Base-by-base conservation (phyloP, 2,888 invertebrate species). In the Noctua pronuba region DNA sequence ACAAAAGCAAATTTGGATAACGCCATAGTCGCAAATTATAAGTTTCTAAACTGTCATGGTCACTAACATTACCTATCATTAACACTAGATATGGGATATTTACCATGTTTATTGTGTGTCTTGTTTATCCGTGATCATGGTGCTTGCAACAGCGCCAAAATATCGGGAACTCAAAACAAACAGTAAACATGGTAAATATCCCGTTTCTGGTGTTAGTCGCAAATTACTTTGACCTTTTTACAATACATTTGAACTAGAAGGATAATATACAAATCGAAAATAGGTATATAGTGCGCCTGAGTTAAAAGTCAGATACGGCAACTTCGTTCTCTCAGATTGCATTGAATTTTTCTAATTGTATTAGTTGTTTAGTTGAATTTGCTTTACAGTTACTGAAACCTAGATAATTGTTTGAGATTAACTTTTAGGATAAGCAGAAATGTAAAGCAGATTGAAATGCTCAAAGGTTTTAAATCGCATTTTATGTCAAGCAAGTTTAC, bases 261-360 rank as follows among this genome's bases (percentile, higher is more conserved):
- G 4, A 28, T 28, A 13, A 28, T 41, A 0, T 38, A 60, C 1
- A 21, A 35, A 35, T 73, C 1, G 41, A 31, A 18, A 24, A 68
- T 21, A 16, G 3, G 18, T n/a, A 28, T 44, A 0, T 18, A 28
- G 24, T 69, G 52, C 70, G 70, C 77, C 79, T 78, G 18, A 1
- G 24, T 8, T 28, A 38, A 62, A 68, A 44, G 8, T 35, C 5
- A 28, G 3, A 24, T 8, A 41, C 0, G n/a, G 2, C n/a, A 41
- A 13, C 18, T 41, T 35, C 35, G 28, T 70, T 70, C 24, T 44
- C 7, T 11, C 60, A 18, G 7, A 10, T 62, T 79, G 60, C 62
- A 10, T 41, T 79, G 1, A 38, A 2, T 8, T 44, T 44, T 31
- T 31, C 1, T 21, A 41, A 65, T 24, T 31, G 10, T 46, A 38